Evolutionary conservation across 2,888 invertebrate species (phyloP), one percentile per base, ranked within the genome.

Genomic region (Acronicta aceris): DNA sequence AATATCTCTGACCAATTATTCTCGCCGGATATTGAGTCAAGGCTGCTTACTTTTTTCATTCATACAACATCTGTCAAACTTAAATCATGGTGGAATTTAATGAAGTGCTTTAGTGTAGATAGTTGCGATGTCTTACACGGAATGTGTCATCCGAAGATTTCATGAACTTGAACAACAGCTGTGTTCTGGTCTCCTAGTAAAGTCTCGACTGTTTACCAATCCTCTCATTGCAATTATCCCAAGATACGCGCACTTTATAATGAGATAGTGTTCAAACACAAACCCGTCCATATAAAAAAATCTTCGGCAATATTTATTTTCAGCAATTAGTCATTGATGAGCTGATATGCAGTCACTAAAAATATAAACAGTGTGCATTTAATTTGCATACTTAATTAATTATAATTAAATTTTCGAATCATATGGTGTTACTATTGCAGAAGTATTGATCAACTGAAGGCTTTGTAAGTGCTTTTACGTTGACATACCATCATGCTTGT

Each of bases 21-120:
- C 38, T 43, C 15, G n/a, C 10, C 8, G 15, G 12, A 6, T 69
- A 50, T 69, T 64, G 27, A 42, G 56, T 59, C 59, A 70, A 65
- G 71, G 65, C 12, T 30, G 15, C 15, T 40, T 17, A 30, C 46
- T 59, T 53, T 69, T 40, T 41, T 45, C 36, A 38, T 38, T 41
- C 21, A 43, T 36, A 58, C 27, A 48, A 51, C 4, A 15, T 40
- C 40, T 67, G 52, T 67, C 56, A 45, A 41, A 25, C 16, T 38
- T 60, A 55, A 66, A 21, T 15, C 50, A 42, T 59, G 33, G 17
- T 25, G 38, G 43, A 36, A 21, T 25, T 61, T 68, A 56, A 62
- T 57, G 9, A 67, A 49, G 56, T 50, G 42, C 30, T 50, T 42
- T 46, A 33, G 40, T 25, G n/a, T 50, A 25, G 38, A 33, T 36